These are phyloP conservation scores for Helicolenus hilgendorfi DNA, from an alignment of 2,797 vertebrate genomes.

Conservation along the genomic window DNA sequence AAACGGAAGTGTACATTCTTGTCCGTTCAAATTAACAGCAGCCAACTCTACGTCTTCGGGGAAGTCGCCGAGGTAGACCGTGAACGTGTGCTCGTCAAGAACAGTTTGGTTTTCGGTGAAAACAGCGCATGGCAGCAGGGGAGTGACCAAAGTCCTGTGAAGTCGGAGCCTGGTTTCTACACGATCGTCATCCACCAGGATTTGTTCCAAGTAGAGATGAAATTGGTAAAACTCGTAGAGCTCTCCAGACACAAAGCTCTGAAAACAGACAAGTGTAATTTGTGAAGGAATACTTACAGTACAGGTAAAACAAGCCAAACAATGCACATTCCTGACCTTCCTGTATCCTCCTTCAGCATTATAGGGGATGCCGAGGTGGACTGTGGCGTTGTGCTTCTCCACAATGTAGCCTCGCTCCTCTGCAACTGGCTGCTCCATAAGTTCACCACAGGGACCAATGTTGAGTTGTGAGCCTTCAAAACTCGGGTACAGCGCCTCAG, in stretches of 20 bases:
- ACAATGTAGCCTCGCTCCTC: slow-evolving; percentile 58
- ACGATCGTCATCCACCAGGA: slow-evolving; percentile 31
- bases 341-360: slow-evolving; percentile 71
- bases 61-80: slow-evolving; percentile 84
- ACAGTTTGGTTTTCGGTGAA: slow-evolving; percentile 63
- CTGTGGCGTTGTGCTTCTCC: neutral
- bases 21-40: slow-evolving; percentile 80
- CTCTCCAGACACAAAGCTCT: slow-evolving; percentile 45
- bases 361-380: slow-evolving; percentile 75
- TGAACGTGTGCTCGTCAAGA: slow-evolving; percentile 81
- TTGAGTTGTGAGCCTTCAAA: rapidly evolving
- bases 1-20: slow-evolving; percentile 49
- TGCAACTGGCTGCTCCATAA: slow-evolving; percentile 23
- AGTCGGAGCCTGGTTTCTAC: slow-evolving; percentile 45
- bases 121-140: slow-evolving; percentile 32
- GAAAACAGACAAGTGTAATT: neutral
- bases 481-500: slow-evolving; percentile 43
- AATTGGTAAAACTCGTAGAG: slow-evolving; percentile 68
- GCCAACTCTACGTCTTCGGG: slow-evolving; percentile 85
- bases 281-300: neutral
- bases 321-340: slow-evolving; percentile 63
- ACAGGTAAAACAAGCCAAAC: neutral
- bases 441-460: slow-evolving; percentile 32
- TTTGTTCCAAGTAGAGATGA: slow-evolving; percentile 73
- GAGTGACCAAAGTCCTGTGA: slow-evolving; percentile 58